Evolutionary conservation across 2,888 invertebrate genomes (phyloP), one percentile per base, ranked within the genome.

Genomic region (Ethmia dodecea): DNA sequence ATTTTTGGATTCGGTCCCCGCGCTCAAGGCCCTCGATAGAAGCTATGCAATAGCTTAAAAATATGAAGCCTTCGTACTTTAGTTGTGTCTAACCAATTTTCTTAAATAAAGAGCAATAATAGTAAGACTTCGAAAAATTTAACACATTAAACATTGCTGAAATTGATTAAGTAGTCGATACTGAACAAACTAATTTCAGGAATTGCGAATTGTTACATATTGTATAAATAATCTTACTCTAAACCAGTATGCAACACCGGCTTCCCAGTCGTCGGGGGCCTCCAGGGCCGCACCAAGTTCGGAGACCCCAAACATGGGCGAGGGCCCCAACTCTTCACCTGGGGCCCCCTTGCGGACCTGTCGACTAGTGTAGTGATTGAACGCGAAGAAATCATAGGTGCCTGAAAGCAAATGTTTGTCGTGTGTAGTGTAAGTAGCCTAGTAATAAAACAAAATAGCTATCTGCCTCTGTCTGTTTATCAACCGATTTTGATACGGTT

Each of bases 291-390:
- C 53, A n/a, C 43, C 41, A 0, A 61, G 24, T 14, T 59, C 61
- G 2, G 43, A 35, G 0, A 48, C 33, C 0, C 56, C 59, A 0
- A 28, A 31, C 6, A 52, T 2, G 5, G 53, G 52, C 49, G 52
- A 58, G 0, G 29, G 4, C 0, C 49, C 51, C 1, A 42, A 22
- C 0, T 35, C 28, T 12, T 64, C 65, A 1, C 46, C 57, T 0
- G 42, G 33, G 5, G 10, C 40, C 3, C 57, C 45, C 9, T 42
- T 35, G 3, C 53, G 51, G 2, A 61, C 50, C 12, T 49, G 13
- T 1, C 47, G 39, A 0, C 53, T 48, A 0, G 47, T 51, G 40
- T 63, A 64, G 29, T 58, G 49, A 33, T 62, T 63, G 3, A 65
- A 13, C 0, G 46, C 61, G 28, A 40, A 58, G 33, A 46, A 65